A percentile compares a stretch with the other conserved stretches of the same genome.
Conservation (phyloP, 2,888 invertebrate species). For the Tetropium fuscum region DNA sequence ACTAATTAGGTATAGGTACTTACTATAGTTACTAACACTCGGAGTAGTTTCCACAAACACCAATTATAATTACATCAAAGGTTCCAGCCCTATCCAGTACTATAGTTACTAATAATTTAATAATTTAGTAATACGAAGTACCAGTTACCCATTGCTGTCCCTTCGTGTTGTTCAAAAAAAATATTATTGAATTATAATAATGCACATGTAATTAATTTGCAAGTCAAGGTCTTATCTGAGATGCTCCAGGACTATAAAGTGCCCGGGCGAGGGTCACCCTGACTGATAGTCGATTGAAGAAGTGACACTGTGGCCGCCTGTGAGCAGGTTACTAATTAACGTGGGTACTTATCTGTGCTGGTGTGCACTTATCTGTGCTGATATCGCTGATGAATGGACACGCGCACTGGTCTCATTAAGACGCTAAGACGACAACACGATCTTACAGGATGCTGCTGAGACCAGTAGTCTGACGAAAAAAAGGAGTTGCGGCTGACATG, state of each 20-base stretch:
- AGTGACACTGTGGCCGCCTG: constrained; percentile 36
- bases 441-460: constrained; percentile 40
- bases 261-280: not conserved
- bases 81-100: no score
- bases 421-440: constrained; percentile 62
- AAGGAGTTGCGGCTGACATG: not conserved
- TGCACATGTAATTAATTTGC: no score
- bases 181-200: no score
- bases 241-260: not conserved
- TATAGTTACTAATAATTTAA: no score
- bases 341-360: constrained; percentile 51
- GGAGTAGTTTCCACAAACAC: no score
- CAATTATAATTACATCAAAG: no score
- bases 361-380: constrained; percentile 50
- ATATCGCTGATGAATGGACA: constrained; percentile 63
- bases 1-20: no score
- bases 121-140: no score
- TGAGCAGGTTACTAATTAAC: constrained; percentile 52
- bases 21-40: no score
- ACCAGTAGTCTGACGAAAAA: not conserved
- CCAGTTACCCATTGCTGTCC: no score
- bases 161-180: no score
- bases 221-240: no score
- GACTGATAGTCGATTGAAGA: constrained; percentile 27
- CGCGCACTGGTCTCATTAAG: constrained; percentile 65